Base-by-base conservation (phyloP, 2,113 vertebrate genomes). In the Vulpes lagopus region DNA sequence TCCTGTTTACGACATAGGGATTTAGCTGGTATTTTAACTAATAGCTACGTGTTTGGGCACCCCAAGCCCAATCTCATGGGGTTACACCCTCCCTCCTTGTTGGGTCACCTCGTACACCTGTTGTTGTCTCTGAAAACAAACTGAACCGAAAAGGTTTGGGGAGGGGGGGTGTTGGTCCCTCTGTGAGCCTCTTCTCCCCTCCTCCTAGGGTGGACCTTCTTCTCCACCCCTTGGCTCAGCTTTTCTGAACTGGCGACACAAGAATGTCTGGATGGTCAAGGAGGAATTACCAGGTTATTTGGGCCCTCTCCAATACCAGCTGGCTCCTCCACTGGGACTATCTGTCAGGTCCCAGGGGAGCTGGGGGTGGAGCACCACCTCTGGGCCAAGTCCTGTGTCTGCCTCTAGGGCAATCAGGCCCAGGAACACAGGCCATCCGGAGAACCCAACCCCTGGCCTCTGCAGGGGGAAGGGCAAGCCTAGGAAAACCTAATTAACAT, bases 1-100 rank as follows among this genome's bases (percentile, higher is more conserved):
- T 98, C 78, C n/a, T 88, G 96, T 98, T 98, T 98, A 98, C 91
- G 96, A 98, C 98, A 99, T 59, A 97, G 98, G 98, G 98, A 98
- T 99, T 99, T 97, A 98, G 97, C 89, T 97, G 97, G 97, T 94
- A 96, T 98, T 98, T 97, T 95, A 98, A 98, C 94, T 98, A 98
- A 98, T 97, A 98, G 97, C 97, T 99, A 98, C 97, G 60, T 98
- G 98, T 99, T 99, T 98, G 97, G 98, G 89, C 98, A 99, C 94
- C 97, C 97, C 92, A 98, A 98, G 88, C 92, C 97, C 93, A 97
- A 73, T 92, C 97, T 98, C 96, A 94, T 97, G 35, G 97, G 94
- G 94, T 98, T 98, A 98, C 98, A 97, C 98, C 98, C 98, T 98
- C 96, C 98, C 96, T 98, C 74, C 95, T 98, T 97, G 73, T 98